Base-by-base conservation (phyloP, 1,140 invertebrate species). In the Drosophila elegans region DNA sequence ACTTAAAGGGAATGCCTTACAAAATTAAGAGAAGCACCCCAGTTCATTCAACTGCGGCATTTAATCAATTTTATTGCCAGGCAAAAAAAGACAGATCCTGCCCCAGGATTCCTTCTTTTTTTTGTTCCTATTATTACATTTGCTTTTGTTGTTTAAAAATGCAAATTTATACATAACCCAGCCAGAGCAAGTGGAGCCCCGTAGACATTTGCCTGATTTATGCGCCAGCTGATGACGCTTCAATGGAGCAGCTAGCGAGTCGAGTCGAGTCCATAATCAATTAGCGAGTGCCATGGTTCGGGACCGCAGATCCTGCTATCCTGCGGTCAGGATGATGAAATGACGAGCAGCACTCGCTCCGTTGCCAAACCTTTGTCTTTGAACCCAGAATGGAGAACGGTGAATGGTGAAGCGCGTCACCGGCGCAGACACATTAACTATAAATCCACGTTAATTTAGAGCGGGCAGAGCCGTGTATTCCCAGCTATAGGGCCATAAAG, bases 381-480 rank as follows among this genome's bases (percentile, higher is more conserved):
- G 73, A 49, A 34, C 25, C 32, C 9, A 38, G 36, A 21, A 21
- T 21, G 1, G 16, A 21, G 16, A 21, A 21, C 16, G 16, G 16
- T 1, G 16, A 21, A 21, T 21, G 16, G 16, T 21, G 16, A 63
- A 13, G 29, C 11, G 51, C 42, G 56, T 55, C 66, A 57, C 52
- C 56, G 60, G 44, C 54, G 68, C 77, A 88, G 84, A 88, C 84
- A 74, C 84, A 89, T 89, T 89, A 84, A 89, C 84, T 80, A 89
- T 89, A 89, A 89, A 89, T 89, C 88, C 60, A 89, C 74, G 85
- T 80, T 89, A 89, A 89, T 89, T 89, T 89, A 89, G 76, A 49
- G 75, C 71, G 54, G 12, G 57, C 36, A 42, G 46, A 66, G 49
- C 29, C 29, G 44, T 59, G 49, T 36, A 72, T 13, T 53, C 44